Evolutionary conservation across 2,113 vertebrate genomes (phyloP).

Genomic region (Alethe castanea): DNA sequence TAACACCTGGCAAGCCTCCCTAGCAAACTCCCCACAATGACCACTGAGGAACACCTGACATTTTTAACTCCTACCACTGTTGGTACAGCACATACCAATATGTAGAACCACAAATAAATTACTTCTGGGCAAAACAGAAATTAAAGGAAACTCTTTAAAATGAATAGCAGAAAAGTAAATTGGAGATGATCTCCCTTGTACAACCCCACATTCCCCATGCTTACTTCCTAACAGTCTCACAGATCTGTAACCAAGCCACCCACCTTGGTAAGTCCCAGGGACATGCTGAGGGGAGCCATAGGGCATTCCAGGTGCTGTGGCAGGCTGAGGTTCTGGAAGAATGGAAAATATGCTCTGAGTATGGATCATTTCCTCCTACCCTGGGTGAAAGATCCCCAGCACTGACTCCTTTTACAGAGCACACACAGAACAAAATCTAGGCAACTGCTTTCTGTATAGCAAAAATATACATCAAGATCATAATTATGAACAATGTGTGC

Average conservation of each 20-base stretch:
- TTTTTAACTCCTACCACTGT: neutral
- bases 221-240: neutral
- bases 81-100: neutral
- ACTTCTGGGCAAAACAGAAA: neutral
- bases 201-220: neutral
- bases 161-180: neutral
- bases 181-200: neutral
- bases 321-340: neutral
- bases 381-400: neutral
- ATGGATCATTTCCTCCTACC: neutral
- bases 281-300: neutral
- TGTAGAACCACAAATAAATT: neutral
- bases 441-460: neutral
- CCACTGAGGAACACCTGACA: neutral
- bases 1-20: neutral
- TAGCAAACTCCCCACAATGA: neutral
- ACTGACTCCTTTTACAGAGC: neutral
- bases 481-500: neutral
- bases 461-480: neutral
- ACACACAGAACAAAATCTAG: neutral
- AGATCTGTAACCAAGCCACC: neutral
- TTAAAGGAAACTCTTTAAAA: neutral
- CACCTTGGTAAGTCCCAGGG: constrained; percentile 36
- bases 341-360: neutral
- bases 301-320: neutral